Conservation (phyloP, 2,888 invertebrate species). For the Orthosia incerta region DNA sequence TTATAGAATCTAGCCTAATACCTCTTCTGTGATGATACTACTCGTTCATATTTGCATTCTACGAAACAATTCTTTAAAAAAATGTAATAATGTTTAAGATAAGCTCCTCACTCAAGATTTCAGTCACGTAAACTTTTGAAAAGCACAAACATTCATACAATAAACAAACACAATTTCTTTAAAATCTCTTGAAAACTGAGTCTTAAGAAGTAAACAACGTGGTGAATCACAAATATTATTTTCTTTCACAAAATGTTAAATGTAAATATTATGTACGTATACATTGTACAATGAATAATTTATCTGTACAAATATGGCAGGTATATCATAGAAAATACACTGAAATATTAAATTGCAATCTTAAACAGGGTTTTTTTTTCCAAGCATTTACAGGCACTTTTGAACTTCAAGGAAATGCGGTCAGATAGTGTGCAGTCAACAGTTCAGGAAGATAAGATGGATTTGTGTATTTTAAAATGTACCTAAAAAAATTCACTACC, state of each 20-base stretch:
- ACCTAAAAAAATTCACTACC: too few species aligned
- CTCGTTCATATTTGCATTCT: not conserved
- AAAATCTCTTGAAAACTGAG: not conserved
- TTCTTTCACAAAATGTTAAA: not conserved
- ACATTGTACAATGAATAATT: too few species aligned
- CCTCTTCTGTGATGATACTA: not conserved
- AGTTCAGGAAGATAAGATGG: too few species aligned
- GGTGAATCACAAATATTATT: not conserved
- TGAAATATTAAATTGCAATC: too few species aligned
- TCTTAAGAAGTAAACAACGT: not conserved
- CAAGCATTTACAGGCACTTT: too few species aligned
- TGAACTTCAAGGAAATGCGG: too few species aligned
- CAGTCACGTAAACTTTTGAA: slow-evolving; percentile 49
- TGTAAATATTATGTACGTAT: not conserved
- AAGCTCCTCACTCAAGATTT: not conserved
- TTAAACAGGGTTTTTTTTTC: too few species aligned
- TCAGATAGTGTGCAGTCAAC: too few species aligned
- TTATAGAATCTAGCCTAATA: not conserved
- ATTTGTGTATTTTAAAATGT: too few species aligned
- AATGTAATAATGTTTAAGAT: not conserved
- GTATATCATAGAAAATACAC: too few species aligned
- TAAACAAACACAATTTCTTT: slow-evolving; percentile 20
- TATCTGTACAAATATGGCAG: too few species aligned
- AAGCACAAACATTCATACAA: slow-evolving; percentile 15
- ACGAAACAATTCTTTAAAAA: not conserved